These are phyloP conservation scores for Psettodes erumei DNA, from an alignment of 2,113 vertebrate genomes.

Conservation along the genomic window DNA sequence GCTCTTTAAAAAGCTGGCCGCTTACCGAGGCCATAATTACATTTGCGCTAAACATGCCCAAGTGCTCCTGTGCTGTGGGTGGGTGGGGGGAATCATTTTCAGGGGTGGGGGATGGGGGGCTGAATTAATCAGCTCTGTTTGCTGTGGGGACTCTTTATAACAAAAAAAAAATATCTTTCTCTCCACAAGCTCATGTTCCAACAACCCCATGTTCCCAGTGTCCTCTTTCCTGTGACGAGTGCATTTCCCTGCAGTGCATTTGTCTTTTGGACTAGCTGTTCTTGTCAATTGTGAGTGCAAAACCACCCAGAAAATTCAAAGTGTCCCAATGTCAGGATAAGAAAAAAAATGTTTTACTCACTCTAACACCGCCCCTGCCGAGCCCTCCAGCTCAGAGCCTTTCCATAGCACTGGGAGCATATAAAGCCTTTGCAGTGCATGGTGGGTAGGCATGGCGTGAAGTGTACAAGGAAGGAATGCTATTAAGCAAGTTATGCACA, in stretches of 20 bases:
- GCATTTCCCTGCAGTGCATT: slow-evolving; percentile 35
- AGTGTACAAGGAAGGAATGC: slow-evolving; percentile 78
- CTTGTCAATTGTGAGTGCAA: slow-evolving; percentile 46
- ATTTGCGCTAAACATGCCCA: slow-evolving; percentile 93
- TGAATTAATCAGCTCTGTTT: slow-evolving; percentile 91
- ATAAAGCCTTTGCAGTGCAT: slow-evolving; percentile 77
- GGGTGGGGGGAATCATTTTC: slow-evolving; percentile 86
- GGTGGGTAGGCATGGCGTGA: slow-evolving; percentile 75
- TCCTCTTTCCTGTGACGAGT: slow-evolving; percentile 31
- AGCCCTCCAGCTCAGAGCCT: slow-evolving; percentile 52
- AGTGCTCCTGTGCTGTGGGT: slow-evolving; percentile 89
- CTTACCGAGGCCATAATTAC: slow-evolving; percentile 95
- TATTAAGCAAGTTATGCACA: slow-evolving; percentile 84
- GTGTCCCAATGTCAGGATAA: slow-evolving; percentile 49
- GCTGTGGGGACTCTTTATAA: slow-evolving; percentile 85
- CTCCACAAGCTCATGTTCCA: slow-evolving; percentile 62
- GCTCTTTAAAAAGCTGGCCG: slow-evolving; percentile 88
- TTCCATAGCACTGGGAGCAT: slow-evolving; percentile 63
- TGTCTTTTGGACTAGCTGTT: slow-evolving; percentile 38
- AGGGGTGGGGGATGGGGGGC: slow-evolving; percentile 71
- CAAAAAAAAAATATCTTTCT: slow-evolving; percentile 73
- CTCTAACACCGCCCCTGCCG: slow-evolving; percentile 37
- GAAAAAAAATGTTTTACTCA: slow-evolving; percentile 50
- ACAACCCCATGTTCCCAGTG: slow-evolving; percentile 55
- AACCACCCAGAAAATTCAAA: slow-evolving; percentile 54